Base-by-base conservation (phyloP, 2,113 vertebrate species). In the Atherinomorus stipes region DNA sequence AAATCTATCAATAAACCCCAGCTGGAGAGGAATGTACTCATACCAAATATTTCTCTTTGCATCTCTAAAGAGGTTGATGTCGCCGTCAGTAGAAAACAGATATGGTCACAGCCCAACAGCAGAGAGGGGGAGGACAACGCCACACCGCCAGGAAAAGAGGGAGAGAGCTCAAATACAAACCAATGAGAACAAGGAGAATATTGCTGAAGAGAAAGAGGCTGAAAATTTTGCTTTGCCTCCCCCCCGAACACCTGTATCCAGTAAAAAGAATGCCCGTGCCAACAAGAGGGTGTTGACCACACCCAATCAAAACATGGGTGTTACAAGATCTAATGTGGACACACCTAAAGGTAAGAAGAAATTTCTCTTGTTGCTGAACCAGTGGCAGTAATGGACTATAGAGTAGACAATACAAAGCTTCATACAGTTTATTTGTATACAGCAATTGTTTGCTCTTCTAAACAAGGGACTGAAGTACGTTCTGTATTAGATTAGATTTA, bases 111-210 rank as follows among this genome's bases (percentile, higher is more conserved):
- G 51, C 28, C 78, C 77, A 1, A 84, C 80, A 26, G 77, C 84
- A 23, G 74, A 81, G 42, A 81, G 83, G 15, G 86, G 74, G 1
- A 83, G 67, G 37, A 51, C 54, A 0, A 44, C 73, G 4, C 80
- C 47, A 45, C 73, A 74, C 26, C 76, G 25, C 16, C 66, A 72
- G 6, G 91, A 90, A 80, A 85, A 84, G 74, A 71, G 82, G 71
- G 84, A 91, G 53, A 88, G 72, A 40, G 65, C 67, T 31, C 74
- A 34, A 2, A 76, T 84, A 12, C 62, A 86, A 73, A 86, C 88
- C 64, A 70, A 22, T 34, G 90, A 94, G 85, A 94, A 96, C 92
- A 96, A 97, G 92, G 96, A 97, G 74, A 96, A 98, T 67, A 26
- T 91, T 4, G 54, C 83, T 7, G 84, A 63, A 2, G 71, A 70